Evolutionary conservation across 2,113 vertebrate species (phyloP).

Genomic region (Ophthalmolycus amberensis): DNA sequence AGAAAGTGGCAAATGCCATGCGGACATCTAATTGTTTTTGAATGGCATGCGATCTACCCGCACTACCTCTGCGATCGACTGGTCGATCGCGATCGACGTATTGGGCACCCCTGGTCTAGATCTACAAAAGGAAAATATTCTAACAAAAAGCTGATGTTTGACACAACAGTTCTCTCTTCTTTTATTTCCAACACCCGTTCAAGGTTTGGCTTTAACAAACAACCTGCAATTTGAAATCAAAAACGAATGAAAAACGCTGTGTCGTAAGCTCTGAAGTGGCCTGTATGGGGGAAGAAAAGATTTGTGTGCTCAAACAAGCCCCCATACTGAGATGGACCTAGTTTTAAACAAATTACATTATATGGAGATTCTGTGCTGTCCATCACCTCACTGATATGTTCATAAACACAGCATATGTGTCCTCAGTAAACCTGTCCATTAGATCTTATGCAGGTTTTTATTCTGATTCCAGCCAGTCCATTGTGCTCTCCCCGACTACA

Average conservation of each 20-base stretch:
- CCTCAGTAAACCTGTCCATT: slow-evolving; percentile 40
- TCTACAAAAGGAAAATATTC: slow-evolving; percentile 6
- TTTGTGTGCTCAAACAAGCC: slow-evolving; percentile 33
- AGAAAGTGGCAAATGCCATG: too few species aligned
- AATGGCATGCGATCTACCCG: too few species aligned
- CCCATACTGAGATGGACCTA: slow-evolving; percentile 64
- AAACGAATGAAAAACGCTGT: slow-evolving; percentile 11
- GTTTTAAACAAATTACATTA: slow-evolving; percentile 67
- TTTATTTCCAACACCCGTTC: slow-evolving; percentile 62
- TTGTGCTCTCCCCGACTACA: slow-evolving; percentile 34
- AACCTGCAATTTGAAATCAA: slow-evolving; percentile 11
- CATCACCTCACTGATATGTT: slow-evolving; percentile 39
- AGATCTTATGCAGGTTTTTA: slow-evolving; percentile 52
- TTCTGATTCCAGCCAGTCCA: slow-evolving; percentile 49
- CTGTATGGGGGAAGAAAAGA: slow-evolving; percentile 40
- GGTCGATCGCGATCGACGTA: too few species aligned
- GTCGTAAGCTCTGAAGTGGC: slow-evolving; percentile 6
- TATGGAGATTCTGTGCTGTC: slow-evolving; percentile 61
- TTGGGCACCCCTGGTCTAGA: not conserved
- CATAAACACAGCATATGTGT: slow-evolving; percentile 29
- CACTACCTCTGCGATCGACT: too few species aligned
- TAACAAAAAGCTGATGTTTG: slow-evolving; percentile 32
- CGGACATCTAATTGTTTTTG: too few species aligned
- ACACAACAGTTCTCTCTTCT: not conserved
- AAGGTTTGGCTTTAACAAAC: slow-evolving; percentile 38